These are phyloP conservation scores for Stegostoma tigrinum DNA, from an alignment of 2,113 vertebrate species.

Conservation along the genomic window DNA sequence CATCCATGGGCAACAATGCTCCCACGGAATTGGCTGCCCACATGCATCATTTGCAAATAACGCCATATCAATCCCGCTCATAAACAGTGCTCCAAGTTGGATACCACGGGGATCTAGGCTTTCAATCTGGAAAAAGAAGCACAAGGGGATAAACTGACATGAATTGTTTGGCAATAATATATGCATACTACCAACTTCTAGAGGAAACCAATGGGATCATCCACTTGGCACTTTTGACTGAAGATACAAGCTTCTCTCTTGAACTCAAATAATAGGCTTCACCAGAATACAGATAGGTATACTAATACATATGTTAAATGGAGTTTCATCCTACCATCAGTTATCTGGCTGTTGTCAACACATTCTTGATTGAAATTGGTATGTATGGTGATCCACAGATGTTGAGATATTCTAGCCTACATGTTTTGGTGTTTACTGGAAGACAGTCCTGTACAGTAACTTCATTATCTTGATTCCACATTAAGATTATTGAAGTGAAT, in stretches of 20 bases:
- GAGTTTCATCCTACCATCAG: background rate
- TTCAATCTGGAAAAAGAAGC: constrained; percentile 70
- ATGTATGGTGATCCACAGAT: background rate
- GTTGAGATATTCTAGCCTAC: background rate
- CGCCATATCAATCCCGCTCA: constrained; percentile 93
- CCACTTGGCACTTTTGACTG: too few relatives aligned
- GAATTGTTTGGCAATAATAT: background rate
- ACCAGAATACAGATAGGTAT: background rate
- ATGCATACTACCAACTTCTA: background rate
- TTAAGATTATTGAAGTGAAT: background rate
- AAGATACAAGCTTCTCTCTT: background rate
- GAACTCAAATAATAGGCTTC: background rate
- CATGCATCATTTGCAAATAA: constrained; percentile 86
- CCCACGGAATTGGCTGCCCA: constrained; percentile 88
- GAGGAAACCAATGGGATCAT: background rate
- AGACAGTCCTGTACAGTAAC: background rate
- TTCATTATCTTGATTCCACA: background rate
- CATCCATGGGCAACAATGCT: constrained; percentile 97
- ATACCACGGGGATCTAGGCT: constrained; percentile 85
- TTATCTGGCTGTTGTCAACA: background rate
- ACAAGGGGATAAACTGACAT: background rate
- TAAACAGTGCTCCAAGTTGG: constrained; percentile 87
- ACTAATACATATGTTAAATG: background rate
- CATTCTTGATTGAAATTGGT: background rate
- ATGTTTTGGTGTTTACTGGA: background rate